These are phyloP conservation scores for Phalloptychus januarius DNA, from an alignment of 2,797 vertebrate species.

Conservation along the genomic window DNA sequence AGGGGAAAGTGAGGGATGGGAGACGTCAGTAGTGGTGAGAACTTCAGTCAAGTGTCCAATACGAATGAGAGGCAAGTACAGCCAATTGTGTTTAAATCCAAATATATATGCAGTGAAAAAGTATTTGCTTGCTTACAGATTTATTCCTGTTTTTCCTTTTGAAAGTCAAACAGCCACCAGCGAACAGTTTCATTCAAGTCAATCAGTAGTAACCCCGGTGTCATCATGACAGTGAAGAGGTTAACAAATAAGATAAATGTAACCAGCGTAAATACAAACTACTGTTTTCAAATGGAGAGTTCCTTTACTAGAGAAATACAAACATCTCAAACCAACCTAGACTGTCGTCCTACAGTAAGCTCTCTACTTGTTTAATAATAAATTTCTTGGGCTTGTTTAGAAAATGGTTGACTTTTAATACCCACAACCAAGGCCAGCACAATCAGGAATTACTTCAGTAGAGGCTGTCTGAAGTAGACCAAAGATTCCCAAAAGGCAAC, in stretches of 20 bases:
- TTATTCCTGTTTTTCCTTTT: neutral
- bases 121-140: neutral
- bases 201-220: too few species aligned
- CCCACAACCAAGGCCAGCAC: neutral
- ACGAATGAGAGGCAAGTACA: constrained; percentile 55
- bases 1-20: constrained; percentile 48
- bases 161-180: neutral
- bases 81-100: constrained; percentile 13
- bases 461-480: neutral
- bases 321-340: neutral
- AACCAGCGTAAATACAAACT: neutral
- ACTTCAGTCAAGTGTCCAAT: constrained; percentile 53
- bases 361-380: neutral
- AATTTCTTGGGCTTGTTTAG: neutral
- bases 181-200: too few species aligned
- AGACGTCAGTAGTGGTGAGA: constrained; percentile 63
- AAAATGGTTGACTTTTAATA: neutral
- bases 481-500: neutral
- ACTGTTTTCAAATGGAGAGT: neutral
- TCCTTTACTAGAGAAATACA: neutral
- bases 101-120: neutral
- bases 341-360: neutral
- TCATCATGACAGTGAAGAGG: too few species aligned
- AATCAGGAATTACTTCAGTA: neutral
- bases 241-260: neutral